These are phyloP conservation scores for Parotocinclus haroldoi DNA, from an alignment of 2,797 vertebrate genomes.

Conservation along the genomic window DNA sequence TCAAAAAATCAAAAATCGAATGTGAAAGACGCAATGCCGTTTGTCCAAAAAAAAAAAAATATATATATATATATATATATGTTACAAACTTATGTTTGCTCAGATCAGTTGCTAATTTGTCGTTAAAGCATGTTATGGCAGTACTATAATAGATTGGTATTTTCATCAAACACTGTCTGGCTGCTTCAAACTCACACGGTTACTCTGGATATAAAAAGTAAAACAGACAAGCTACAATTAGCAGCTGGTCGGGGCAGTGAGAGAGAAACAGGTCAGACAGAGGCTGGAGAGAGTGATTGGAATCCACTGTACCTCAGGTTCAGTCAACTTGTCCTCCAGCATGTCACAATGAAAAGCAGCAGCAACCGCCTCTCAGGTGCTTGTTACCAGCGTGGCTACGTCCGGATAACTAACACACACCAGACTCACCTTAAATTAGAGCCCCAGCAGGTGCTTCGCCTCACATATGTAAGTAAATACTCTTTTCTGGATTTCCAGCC, in stretches of 20 bases:
- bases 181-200: not conserved
- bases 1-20: too few relatives aligned
- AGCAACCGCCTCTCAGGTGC: constrained; percentile 30
- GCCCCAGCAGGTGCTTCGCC: constrained; percentile 23
- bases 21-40: too few relatives aligned
- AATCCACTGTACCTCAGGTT: constrained; percentile 1
- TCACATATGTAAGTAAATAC: not conserved
- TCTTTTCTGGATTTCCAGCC: too few relatives aligned
- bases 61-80: too few relatives aligned
- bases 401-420: constrained; percentile 25
- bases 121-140: too few relatives aligned
- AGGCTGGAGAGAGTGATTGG: constrained; percentile 15
- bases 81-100: too few relatives aligned
- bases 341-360: constrained; percentile 25
- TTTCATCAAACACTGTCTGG: too few relatives aligned
- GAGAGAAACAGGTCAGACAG: constrained; percentile 6
- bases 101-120: too few relatives aligned
- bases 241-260: not conserved
- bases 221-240: not conserved
- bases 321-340: constrained; percentile 5
- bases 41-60: too few relatives aligned
- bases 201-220: constrained; percentile 11
- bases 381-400: constrained; percentile 30
- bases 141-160: too few relatives aligned
- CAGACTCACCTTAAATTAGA: constrained; percentile 39